Evolutionary conservation across 2,113 vertebrate species (phyloP).

Genomic region (Gracilinanus agilis): DNA sequence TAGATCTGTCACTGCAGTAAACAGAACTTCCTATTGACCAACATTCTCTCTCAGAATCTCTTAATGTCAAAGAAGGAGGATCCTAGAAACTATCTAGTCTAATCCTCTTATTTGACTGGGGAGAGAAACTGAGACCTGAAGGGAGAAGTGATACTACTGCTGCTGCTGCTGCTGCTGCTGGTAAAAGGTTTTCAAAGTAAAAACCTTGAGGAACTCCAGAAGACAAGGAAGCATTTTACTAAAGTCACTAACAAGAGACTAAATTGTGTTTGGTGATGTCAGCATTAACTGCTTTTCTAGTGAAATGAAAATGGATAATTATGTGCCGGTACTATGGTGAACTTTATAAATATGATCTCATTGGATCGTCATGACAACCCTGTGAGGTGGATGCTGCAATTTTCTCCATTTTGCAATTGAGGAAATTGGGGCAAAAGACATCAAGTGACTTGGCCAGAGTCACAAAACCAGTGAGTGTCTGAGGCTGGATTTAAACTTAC

Average conservation of each 20-base stretch:
- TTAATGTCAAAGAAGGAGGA: not conserved
- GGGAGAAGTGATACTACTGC: not conserved
- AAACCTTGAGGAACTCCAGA: rapidly evolving
- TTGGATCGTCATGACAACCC: no score
- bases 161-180: rapidly evolving
- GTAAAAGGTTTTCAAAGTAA: not conserved
- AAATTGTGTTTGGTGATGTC: no score
- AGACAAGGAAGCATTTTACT: rapidly evolving
- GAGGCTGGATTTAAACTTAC: no score
- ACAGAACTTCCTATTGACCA: not conserved
- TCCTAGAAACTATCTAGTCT: not conserved
- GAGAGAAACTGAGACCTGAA: not conserved
- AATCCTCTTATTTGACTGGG: not conserved
- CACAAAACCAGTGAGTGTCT: rapidly evolving
- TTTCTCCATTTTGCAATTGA: not conserved
- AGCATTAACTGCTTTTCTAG: rapidly evolving
- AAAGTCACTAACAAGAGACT: rapidly evolving
- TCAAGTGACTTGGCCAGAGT: not conserved
- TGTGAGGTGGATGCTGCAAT: no score
- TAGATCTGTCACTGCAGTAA: not conserved
- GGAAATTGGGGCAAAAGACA: rapidly evolving
- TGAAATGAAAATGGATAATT: not conserved
- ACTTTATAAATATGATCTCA: no score
- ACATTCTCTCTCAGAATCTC: not conserved
- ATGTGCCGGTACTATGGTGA: not conserved